These are phyloP conservation scores for Pelagia noctiluca DNA, from an alignment of 30 jellyfish, hydroid and myxozoan species.

Conservation along the genomic window DNA sequence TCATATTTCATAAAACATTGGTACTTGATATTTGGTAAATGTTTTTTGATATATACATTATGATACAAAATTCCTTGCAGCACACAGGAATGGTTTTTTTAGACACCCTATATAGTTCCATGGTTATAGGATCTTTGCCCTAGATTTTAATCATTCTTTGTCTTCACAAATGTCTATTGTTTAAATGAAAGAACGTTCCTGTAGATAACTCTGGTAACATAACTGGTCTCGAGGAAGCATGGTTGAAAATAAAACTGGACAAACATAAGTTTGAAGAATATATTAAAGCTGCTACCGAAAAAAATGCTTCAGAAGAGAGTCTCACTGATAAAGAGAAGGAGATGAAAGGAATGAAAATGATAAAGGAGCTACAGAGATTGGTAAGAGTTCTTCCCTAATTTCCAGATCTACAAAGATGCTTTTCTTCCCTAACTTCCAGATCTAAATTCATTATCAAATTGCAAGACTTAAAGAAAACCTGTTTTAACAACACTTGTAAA, in stretches of 20 bases:
- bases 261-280: conserved; percentile 11
- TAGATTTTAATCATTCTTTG: conserved; percentile 12
- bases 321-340: conserved; percentile 37
- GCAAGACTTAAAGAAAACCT: background rate
- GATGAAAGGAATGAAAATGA: conserved; percentile 27
- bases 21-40: conserved; percentile 10
- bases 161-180: background rate
- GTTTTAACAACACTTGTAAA: background rate
- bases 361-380: conserved; percentile 51
- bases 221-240: conserved; percentile 47
- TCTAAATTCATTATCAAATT: background rate
- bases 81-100: no score
- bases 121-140: no score
- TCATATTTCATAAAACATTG: conserved; percentile 3
- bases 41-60: background rate
- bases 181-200: conserved; percentile 7
- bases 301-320: conserved; percentile 36
- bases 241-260: conserved; percentile 24
- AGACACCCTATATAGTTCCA: no score
- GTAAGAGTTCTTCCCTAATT: conserved; percentile 12
- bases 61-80: no score
- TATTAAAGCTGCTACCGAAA: conserved; percentile 1
- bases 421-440: background rate
- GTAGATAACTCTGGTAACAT: conserved; percentile 33
- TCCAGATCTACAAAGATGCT: conserved; percentile 2